Percentiles rank a stretch among this genome's conserved stretches.
phyloP scores from a whole-genome alignment of 1,140 invertebrate genomes.

The Tenebrio molitor region DNA sequence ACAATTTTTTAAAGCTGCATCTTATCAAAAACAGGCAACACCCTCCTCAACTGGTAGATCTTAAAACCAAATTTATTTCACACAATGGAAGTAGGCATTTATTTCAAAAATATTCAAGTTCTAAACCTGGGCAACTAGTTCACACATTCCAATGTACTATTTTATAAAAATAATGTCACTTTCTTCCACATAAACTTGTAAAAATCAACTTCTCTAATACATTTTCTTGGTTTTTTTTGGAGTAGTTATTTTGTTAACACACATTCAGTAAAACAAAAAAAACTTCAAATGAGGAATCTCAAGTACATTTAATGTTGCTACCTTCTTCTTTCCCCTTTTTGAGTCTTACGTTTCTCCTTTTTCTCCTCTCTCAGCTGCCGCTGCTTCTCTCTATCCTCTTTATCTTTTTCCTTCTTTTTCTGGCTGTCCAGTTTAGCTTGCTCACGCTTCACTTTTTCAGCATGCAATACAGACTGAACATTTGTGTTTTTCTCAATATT shows the following conservation, averaged over 20 bases:
- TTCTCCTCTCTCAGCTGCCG: conserved; percentile 88
- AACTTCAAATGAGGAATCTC: conserved; percentile 15
- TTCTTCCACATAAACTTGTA: conserved; percentile 23
- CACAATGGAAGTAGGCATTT: conserved; percentile 9
- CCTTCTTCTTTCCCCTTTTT: conserved; percentile 87
- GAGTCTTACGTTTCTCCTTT: conserved; percentile 89
- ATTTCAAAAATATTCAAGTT: conserved; percentile 8
- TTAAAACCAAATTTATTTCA: not conserved
- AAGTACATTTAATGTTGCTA: conserved; percentile 70
- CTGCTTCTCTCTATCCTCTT: conserved; percentile 89
- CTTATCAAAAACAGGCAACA: too few species aligned
- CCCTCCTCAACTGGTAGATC: too few species aligned
- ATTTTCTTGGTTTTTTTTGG: conserved; percentile 9
- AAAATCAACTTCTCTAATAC: conserved; percentile 24
- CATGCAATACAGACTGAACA: conserved; percentile 77
- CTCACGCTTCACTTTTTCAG: conserved; percentile 83
- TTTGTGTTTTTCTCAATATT: conserved; percentile 84
- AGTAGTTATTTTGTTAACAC: not conserved
- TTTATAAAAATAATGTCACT: conserved; percentile 23
- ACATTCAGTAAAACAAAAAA: conserved; percentile 5
- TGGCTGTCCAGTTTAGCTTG: conserved; percentile 82
- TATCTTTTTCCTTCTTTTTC: conserved; percentile 90
- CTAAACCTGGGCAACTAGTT: not conserved
- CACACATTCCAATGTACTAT: not conserved
- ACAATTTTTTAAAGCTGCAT: too few species aligned